phyloP scores from a whole-genome alignment of 2,797 vertebrate species.

The Urocyon cinereoargenteus region DNA sequence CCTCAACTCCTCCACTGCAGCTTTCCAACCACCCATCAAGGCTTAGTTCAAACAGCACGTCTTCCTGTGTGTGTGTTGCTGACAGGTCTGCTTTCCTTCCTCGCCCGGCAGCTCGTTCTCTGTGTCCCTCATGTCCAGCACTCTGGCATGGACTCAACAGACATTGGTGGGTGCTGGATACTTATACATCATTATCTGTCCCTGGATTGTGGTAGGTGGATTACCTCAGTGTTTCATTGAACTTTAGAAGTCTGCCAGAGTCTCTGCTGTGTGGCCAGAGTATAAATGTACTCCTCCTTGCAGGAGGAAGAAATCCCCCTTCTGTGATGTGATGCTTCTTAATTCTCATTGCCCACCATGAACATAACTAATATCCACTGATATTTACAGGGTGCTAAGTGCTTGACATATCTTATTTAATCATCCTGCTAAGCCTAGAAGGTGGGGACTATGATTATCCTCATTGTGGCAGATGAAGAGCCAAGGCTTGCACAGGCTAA shows the following conservation, averaged over 20 bases:
- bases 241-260: neutral
- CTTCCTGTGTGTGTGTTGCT: rapidly evolving
- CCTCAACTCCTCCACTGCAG: neutral
- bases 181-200: no score
- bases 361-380: neutral
- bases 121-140: neutral
- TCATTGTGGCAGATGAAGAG: neutral
- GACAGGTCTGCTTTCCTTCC: neutral
- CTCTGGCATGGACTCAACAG: neutral
- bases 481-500: neutral
- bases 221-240: neutral
- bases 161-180: neutral
- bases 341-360: neutral
- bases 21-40: neutral
- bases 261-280: neutral
- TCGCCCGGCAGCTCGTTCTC: rapidly evolving
- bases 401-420: neutral
- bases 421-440: neutral
- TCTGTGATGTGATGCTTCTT: neutral
- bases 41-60: neutral
- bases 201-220: neutral
- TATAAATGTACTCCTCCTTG: neutral
- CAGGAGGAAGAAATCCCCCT: neutral
- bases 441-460: neutral
- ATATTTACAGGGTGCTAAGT: neutral